Evolutionary conservation across 1,140 invertebrate genomes (phyloP).

Genomic region (Drosophila bifasciata): DNA sequence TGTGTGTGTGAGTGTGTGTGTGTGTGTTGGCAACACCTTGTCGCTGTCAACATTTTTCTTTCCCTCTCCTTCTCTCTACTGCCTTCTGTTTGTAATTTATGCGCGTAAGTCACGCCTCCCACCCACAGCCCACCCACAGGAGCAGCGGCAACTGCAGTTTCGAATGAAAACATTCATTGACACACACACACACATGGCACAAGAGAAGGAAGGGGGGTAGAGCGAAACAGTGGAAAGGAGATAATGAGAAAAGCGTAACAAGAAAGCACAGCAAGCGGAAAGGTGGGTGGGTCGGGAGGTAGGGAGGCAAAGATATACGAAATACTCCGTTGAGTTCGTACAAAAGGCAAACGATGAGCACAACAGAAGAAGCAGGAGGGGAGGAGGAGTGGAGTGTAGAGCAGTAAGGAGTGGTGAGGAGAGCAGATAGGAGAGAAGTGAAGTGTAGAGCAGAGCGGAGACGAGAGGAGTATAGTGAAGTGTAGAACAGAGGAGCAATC

Average conservation of each 20-base stretch:
- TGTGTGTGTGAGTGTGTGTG: conserved; percentile 5
- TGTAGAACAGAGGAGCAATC: background rate
- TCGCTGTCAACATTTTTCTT: conserved; percentile 32
- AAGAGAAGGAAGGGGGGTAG: background rate
- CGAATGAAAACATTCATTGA: conserved; percentile 51
- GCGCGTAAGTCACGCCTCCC: conserved; percentile 53
- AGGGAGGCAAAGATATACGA: conserved; percentile 22
- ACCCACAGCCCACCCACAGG: background rate
- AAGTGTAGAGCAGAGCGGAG: too few relatives aligned
- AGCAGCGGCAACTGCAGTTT: conserved; percentile 27
- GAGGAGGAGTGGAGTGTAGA: background rate
- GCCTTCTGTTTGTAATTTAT: conserved; percentile 69
- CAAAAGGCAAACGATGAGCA: background rate
- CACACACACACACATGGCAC: conserved; percentile 10
- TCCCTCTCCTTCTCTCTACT: background rate
- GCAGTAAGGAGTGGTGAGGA: too few relatives aligned
- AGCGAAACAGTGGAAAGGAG: conserved; percentile 31
- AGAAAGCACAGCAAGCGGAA: conserved; percentile 25
- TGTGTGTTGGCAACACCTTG: conserved; percentile 45
- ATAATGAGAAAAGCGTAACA: conserved; percentile 72
- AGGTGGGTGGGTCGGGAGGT: background rate
- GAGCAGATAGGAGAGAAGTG: too few relatives aligned
- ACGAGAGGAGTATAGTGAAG: background rate
- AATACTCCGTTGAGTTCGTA: conserved; percentile 23
- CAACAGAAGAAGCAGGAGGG: background rate